Conservation (phyloP, 2,888 invertebrate genomes). For the Aphrophora alni region DNA sequence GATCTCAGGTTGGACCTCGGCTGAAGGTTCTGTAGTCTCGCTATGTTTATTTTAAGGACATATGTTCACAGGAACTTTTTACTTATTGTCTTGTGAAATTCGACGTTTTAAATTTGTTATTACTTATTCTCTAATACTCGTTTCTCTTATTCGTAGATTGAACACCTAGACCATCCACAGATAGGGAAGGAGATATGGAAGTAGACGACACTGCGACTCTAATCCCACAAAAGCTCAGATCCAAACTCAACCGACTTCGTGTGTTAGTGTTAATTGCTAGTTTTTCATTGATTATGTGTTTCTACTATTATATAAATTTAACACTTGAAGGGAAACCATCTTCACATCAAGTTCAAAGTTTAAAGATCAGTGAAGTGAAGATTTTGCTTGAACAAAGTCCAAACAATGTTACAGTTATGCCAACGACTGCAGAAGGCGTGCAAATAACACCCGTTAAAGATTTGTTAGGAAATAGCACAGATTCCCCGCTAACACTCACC, state of each 20-base stretch:
- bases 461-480: conserved; percentile 10
- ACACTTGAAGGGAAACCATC: too few species aligned
- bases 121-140: too few species aligned
- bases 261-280: neutral
- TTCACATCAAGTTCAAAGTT: too few species aligned
- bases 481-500: neutral
- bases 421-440: neutral
- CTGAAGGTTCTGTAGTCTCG: too few species aligned
- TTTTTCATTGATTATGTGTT: neutral
- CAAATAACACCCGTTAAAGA: conserved; percentile 12
- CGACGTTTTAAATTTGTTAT: too few species aligned
- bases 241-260: neutral
- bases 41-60: too few species aligned
- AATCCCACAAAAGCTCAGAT: neutral
- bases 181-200: neutral
- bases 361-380: neutral
- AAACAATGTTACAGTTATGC: conserved; percentile 11
- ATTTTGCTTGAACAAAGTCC: conserved; percentile 11
- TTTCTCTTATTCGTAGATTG: too few species aligned
- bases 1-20: too few species aligned
- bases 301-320: neutral
- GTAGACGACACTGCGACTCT: neutral
- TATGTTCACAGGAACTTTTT: too few species aligned
- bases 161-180: too few species aligned
- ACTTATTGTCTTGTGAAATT: too few species aligned